Evolutionary conservation across 2,797 vertebrate species (phyloP).

Genomic region (Tragelaphus oryx): DNA sequence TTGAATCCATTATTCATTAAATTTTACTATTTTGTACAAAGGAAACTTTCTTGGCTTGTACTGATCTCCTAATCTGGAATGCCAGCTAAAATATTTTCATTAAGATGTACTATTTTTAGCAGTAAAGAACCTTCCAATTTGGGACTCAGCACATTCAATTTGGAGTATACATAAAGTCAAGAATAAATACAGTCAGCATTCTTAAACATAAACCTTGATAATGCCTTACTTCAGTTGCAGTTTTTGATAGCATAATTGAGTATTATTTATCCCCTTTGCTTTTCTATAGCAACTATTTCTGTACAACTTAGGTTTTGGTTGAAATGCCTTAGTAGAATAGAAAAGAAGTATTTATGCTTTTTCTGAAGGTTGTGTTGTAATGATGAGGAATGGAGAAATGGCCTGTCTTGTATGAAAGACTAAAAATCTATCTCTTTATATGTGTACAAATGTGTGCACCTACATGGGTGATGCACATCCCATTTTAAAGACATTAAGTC

Average conservation of each 20-base stretch:
- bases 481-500: not conserved
- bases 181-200: not conserved
- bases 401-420: not conserved
- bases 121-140: not conserved
- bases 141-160: not conserved
- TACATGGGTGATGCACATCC: not conserved
- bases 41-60: not conserved
- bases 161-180: not conserved
- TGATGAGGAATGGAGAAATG: not conserved
- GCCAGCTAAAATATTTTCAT: conserved; percentile 29
- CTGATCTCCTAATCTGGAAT: conserved; percentile 28
- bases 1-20: conserved; percentile 38
- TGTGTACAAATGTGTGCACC: not conserved
- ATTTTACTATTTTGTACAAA: conserved; percentile 39
- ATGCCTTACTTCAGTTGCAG: not conserved
- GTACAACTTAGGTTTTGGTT: not conserved
- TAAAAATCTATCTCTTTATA: not conserved
- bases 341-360: conserved; percentile 22
- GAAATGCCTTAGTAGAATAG: not conserved
- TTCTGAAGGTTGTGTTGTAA: not conserved
- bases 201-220: conserved; percentile 8
- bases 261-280: conserved; percentile 32
- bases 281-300: conserved; percentile 28
- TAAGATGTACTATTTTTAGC: conserved; percentile 24
- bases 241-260: conserved; percentile 1